Evolutionary conservation across 2,888 invertebrate species (phyloP).

Genomic region (Noctua janthe): DNA sequence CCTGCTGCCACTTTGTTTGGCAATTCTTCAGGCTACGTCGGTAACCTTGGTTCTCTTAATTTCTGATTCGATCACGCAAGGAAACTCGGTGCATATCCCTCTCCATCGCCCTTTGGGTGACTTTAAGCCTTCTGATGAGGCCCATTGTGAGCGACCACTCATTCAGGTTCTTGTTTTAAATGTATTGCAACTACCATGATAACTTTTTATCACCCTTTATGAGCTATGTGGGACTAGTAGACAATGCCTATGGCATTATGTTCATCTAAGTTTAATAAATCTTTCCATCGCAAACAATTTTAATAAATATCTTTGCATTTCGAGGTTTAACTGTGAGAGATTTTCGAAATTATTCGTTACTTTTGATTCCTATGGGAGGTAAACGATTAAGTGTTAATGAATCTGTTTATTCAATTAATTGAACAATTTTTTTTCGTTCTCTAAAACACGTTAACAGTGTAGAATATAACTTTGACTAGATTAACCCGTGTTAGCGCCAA

Average conservation of each 20-base stretch:
- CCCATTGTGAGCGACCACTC: too few species aligned
- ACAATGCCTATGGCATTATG: neutral
- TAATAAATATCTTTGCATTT: too few species aligned
- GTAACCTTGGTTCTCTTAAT: too few species aligned
- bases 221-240: neutral
- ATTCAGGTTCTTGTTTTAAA: too few species aligned
- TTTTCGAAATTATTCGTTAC: neutral
- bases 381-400: neutral
- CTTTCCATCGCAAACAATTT: neutral
- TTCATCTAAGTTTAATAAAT: too few species aligned
- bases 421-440: neutral
- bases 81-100: too few species aligned
- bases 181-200: too few species aligned
- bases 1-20: too few species aligned
- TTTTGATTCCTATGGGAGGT: neutral
- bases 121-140: too few species aligned
- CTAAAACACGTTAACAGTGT: neutral
- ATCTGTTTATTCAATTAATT: neutral
- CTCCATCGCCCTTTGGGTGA: too few species aligned
- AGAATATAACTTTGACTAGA: neutral
- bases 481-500: neutral
- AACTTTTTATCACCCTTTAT: neutral
- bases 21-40: too few species aligned
- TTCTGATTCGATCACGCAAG: too few species aligned
- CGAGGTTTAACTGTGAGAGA: neutral